These are phyloP conservation scores for Zalophus californianus DNA, from an alignment of 2,797 vertebrate species.

Conservation along the genomic window DNA sequence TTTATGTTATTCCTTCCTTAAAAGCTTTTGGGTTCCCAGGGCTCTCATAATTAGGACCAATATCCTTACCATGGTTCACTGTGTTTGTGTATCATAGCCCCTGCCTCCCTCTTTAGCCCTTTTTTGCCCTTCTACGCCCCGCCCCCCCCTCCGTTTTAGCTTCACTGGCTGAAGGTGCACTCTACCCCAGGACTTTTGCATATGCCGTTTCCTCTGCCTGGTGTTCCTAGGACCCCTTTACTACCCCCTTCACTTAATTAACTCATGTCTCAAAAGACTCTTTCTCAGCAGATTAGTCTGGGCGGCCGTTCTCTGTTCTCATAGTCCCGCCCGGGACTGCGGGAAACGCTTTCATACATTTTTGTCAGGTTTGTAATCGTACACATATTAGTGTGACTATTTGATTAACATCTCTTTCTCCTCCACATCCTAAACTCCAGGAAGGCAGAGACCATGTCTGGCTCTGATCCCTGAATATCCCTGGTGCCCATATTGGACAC, in stretches of 20 bases:
- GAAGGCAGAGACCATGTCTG: neutral
- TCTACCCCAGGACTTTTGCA: neutral
- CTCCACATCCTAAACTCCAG: neutral
- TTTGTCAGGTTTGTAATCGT: neutral
- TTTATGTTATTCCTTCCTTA: neutral
- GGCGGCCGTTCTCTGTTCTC: neutral
- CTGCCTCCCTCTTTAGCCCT: neutral
- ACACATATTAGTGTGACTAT: accelerated
- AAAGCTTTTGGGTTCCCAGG: neutral
- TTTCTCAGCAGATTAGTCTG: neutral
- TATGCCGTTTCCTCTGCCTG: accelerated
- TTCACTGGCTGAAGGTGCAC: neutral
- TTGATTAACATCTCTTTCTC: neutral
- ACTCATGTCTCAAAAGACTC: neutral
- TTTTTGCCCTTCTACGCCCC: no score
- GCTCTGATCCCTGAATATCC: neutral
- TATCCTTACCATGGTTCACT: neutral
- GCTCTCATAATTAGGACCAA: neutral
- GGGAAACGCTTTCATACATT: neutral
- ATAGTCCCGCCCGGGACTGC: neutral
- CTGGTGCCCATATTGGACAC: neutral
- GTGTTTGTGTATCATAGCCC: neutral
- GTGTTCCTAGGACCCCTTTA: neutral
- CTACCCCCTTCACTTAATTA: neutral
- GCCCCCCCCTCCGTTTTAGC: neutral